Evolutionary conservation across 2,888 invertebrate species (phyloP).

Genomic region (Odontothrips loti): DNA sequence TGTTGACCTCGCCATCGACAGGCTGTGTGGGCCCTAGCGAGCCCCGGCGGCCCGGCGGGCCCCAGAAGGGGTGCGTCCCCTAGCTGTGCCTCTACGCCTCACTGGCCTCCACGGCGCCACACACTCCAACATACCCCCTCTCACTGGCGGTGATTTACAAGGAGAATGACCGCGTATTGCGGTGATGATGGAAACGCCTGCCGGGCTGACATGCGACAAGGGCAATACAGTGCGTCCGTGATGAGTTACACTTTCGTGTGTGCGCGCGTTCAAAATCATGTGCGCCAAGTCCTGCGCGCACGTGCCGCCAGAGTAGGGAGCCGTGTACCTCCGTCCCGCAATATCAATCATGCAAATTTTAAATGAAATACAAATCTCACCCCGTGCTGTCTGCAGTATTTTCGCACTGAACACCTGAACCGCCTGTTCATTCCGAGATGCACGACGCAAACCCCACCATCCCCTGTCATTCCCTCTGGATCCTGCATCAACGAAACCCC

Average conservation of each 20-base stretch:
- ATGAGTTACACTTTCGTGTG: not conserved
- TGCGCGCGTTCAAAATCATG: no score
- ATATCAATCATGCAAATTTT: not conserved
- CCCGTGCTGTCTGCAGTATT: not conserved
- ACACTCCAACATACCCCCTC: not conserved
- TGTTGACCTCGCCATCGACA: constrained; percentile 19
- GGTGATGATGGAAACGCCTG: constrained; percentile 14
- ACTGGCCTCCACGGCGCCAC: not conserved
- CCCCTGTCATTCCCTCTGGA: no score
- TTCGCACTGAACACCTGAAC: no score
- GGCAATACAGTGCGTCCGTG: not conserved
- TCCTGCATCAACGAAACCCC: no score
- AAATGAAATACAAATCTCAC: no score
- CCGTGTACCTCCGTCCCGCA: not conserved
- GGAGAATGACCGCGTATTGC: constrained; percentile 3
- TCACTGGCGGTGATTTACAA: constrained; percentile 10
- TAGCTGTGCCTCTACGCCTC: not conserved
- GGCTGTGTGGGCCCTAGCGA: not conserved
- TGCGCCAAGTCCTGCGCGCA: not conserved
- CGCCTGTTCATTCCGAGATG: no score
- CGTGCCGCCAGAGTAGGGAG: not conserved
- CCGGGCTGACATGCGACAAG: not conserved
- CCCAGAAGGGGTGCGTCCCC: not conserved
- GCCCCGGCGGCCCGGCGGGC: not conserved
- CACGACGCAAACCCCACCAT: no score